Percentiles rank a stretch among this genome's conserved stretches.
Conservation (phyloP, 2,888 invertebrate species). For the Nineta flava region DNA sequence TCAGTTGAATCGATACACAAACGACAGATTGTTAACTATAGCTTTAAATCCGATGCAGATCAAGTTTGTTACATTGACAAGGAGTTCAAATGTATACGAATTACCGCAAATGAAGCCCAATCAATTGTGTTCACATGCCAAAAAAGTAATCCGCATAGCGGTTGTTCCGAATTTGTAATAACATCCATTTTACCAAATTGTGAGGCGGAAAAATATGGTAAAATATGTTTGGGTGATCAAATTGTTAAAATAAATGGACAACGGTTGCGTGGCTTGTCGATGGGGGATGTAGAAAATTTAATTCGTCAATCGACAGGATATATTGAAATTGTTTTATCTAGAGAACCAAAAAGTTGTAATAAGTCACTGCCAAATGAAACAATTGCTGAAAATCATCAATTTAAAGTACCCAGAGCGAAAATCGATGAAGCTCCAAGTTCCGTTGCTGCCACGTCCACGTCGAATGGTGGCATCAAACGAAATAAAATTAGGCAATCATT, state of each 20-base stretch:
- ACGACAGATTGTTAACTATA: neutral
- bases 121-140: neutral
- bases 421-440: neutral
- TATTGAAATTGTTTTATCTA: conserved; percentile 27
- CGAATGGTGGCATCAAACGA: neutral
- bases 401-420: neutral
- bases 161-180: conserved; percentile 27
- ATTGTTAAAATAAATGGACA: conserved; percentile 78
- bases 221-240: conserved; percentile 72
- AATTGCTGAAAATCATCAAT: neutral
- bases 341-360: conserved; percentile 7
- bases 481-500: neutral
- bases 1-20: conserved; percentile 1
- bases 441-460: neutral
- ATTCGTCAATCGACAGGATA: conserved; percentile 24
- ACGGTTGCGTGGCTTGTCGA: conserved; percentile 56
- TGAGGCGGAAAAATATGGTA: conserved; percentile 45
- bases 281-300: conserved; percentile 36
- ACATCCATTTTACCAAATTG: conserved; percentile 32
- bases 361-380: neutral
- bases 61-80: conserved; percentile 2
- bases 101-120: neutral
- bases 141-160: conserved; percentile 2
- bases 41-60: neutral
- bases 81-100: conserved; percentile 6